These are phyloP conservation scores for Rutilus rutilus DNA, from an alignment of 2,113 vertebrate species.

Conservation along the genomic window DNA sequence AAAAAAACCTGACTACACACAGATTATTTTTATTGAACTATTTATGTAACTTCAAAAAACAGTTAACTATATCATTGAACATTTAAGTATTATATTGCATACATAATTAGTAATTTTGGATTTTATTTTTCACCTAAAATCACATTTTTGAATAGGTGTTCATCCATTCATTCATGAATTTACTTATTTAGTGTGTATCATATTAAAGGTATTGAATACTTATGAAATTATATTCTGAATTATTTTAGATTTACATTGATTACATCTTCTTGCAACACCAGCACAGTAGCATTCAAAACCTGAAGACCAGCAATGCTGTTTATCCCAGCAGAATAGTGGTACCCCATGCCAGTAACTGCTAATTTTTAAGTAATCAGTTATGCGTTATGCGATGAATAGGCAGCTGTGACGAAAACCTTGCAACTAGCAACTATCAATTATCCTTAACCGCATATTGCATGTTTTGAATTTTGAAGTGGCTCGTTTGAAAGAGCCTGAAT, in stretches of 20 bases:
- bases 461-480: constrained; percentile 39
- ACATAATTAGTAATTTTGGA: background rate
- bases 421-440: constrained; percentile 50
- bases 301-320: background rate
- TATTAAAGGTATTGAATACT: background rate
- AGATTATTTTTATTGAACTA: background rate
- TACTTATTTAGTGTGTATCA: too few species aligned
- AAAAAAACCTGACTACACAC: background rate
- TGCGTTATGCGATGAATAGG: background rate
- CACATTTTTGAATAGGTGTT: background rate
- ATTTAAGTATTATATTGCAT: background rate
- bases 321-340: background rate
- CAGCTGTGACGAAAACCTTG: constrained; percentile 25
- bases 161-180: background rate
- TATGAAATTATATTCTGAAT: too few species aligned
- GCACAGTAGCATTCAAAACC: background rate
- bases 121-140: background rate
- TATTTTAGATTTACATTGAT: too few species aligned
- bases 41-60: background rate
- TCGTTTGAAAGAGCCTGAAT: background rate
- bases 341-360: background rate
- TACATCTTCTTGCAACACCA: background rate
- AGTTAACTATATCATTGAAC: background rate
- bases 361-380: constrained; percentile 35
- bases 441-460: constrained; percentile 4